These are phyloP conservation scores for Myiozetetes cayanensis DNA, from an alignment of 2,113 vertebrate genomes.

Conservation along the genomic window DNA sequence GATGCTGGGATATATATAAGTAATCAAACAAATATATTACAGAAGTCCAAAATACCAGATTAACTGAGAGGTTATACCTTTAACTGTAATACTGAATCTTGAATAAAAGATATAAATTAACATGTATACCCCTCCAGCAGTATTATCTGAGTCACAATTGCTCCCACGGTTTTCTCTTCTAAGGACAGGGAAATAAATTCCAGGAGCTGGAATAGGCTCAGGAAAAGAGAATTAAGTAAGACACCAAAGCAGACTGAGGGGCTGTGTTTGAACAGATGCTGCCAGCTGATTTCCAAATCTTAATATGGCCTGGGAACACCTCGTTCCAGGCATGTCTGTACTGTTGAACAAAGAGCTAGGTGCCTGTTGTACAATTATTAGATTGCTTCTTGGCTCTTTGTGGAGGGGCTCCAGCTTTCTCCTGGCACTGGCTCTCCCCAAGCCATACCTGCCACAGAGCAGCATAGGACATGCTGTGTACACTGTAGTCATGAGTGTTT, in stretches of 20 bases:
- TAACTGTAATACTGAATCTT: not conserved
- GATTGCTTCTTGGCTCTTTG: not conserved
- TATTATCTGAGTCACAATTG: not conserved
- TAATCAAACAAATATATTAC: not conserved
- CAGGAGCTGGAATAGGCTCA: not conserved
- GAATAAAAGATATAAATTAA: not conserved
- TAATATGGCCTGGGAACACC: not conserved
- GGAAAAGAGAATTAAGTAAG: not conserved
- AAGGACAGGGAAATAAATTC: not conserved
- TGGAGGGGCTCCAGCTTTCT: not conserved
- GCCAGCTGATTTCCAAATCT: not conserved
- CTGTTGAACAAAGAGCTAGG: not conserved
- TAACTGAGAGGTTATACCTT: not conserved
- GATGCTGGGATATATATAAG: not conserved
- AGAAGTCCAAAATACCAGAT: not conserved
- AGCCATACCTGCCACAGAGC: fast-evolving
- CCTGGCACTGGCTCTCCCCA: not conserved
- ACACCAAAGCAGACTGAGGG: not conserved
- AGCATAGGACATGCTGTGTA: not conserved
- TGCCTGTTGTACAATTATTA: not conserved
- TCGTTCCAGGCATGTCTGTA: not conserved
- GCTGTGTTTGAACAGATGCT: not conserved
- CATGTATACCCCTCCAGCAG: not conserved
- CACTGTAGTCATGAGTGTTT: not conserved
- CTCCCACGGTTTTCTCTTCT: not conserved